Base-by-base conservation (phyloP, 2,888 invertebrate genomes). In the Drosophila vallismaia region DNA sequence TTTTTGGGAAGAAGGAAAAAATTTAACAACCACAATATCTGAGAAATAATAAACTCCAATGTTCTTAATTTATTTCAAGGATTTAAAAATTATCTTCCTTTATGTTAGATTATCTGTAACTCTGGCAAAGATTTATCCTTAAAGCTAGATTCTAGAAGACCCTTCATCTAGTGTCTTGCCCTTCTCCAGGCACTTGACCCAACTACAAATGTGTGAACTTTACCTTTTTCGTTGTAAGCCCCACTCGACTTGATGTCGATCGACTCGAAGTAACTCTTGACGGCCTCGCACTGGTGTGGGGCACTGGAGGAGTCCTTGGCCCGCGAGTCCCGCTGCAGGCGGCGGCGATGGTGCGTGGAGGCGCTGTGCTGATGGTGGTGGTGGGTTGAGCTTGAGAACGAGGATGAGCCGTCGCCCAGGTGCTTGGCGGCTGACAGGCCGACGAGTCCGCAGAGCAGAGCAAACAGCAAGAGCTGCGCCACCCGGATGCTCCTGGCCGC, bases 231-330 rank as follows among this genome's bases (percentile, higher is more conserved):
- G 79, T 88, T 88, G 69, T 85, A 87, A 75, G 77, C 77, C 71
- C 89, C 91, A 76, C 84, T 88, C 81, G 86, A 77, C 75, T 88
- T 81, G 69, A 91, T 88, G 84, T 90, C 89, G 78, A 91, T 91
- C 79, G 91, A 88, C 74, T 90, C 88, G 60, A 91, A 91, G 82
- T 90, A 90, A 70, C 79, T 79, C 71, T 88, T 88, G 59, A 90
- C 89, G 57, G 85, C 73, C 26, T 89, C 87, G 76, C 91, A 91
- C 66, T 88, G 86, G 68, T 89, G 87, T 62, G 74, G 12, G 8
- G 36, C 6, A 19, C 28, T 58, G 28, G 50, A 53, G 19, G 83
- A 74, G 63, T 86, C 86, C 64, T 79, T 83, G 64, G 75, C 78
- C 54, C 80, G 86, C 51, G 90, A 89, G 73, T 90, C 88, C 54